These are phyloP conservation scores for Platerodrilus igneus DNA, from an alignment of 2,888 invertebrate genomes.

Conservation along the genomic window DNA sequence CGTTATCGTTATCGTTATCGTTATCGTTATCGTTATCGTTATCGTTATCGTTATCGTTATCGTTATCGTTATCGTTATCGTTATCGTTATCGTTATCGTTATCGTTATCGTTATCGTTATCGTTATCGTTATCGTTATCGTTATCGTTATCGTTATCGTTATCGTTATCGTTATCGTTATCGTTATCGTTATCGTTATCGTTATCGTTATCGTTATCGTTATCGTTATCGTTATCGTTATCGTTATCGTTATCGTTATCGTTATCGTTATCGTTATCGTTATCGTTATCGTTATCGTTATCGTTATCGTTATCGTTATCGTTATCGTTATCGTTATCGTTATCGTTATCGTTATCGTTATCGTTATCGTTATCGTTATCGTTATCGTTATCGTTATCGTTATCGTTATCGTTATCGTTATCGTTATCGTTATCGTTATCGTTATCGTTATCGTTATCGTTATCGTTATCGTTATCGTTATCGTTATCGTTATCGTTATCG, in stretches of 20 bases:
- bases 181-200: no score
- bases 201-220: no score
- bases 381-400: slow-evolving; percentile 3
- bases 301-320: slow-evolving; percentile 2
- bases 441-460: slow-evolving; percentile 3
- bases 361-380: slow-evolving; percentile 5
- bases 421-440: slow-evolving; percentile 1
- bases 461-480: slow-evolving; percentile 5
- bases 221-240: no score
- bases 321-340: slow-evolving; percentile 4
- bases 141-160: no score
- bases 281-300: slow-evolving; percentile 6
- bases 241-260: slow-evolving; percentile 5
- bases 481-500: slow-evolving; percentile 1
- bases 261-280: slow-evolving; percentile 1
- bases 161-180: no score
- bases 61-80: no score
- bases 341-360: slow-evolving; percentile 3
- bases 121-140: no score
- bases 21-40: no score
- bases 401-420: slow-evolving; percentile 3
- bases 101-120: no score
- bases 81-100: no score
- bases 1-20: no score
- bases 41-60: no score